These are phyloP conservation scores for Cosmia trapezina DNA, from an alignment of 2,888 invertebrate species.

Conservation along the genomic window DNA sequence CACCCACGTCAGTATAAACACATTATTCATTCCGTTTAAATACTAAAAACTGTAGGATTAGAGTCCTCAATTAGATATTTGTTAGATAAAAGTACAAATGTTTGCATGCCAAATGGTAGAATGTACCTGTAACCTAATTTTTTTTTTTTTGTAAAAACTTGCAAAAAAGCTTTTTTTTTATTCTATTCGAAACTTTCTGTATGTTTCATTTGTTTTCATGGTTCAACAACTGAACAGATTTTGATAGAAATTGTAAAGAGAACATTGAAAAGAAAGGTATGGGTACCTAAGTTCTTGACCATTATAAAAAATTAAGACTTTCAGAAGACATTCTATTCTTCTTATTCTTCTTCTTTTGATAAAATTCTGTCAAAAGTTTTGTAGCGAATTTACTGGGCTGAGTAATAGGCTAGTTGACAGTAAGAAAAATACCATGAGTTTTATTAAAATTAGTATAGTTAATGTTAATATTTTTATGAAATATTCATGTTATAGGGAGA, in stretches of 20 bases:
- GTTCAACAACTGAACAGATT: no score
- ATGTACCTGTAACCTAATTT: no score
- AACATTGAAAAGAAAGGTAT: background rate
- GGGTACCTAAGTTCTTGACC: no score
- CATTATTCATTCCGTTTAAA: background rate
- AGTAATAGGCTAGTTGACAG: background rate
- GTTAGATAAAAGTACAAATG: background rate
- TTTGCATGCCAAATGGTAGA: background rate
- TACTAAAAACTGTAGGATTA: background rate
- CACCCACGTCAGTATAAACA: conserved; percentile 56
- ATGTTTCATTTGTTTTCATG: background rate
- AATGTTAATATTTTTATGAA: no score
- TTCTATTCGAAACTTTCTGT: background rate
- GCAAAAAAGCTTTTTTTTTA: no score
- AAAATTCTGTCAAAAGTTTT: background rate
- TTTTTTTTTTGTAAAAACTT: background rate
- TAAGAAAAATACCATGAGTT: no score
- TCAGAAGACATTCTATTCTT: no score
- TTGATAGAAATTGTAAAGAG: background rate
- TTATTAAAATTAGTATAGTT: no score
- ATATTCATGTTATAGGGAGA: no score
- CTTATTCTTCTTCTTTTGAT: no score
- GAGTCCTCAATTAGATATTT: background rate
- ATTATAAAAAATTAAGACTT: background rate
- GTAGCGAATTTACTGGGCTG: background rate